Evolutionary conservation across 2,113 vertebrate genomes (phyloP), one percentile per base, ranked within the genome.

Genomic region (Ceyx margarethae): DNA sequence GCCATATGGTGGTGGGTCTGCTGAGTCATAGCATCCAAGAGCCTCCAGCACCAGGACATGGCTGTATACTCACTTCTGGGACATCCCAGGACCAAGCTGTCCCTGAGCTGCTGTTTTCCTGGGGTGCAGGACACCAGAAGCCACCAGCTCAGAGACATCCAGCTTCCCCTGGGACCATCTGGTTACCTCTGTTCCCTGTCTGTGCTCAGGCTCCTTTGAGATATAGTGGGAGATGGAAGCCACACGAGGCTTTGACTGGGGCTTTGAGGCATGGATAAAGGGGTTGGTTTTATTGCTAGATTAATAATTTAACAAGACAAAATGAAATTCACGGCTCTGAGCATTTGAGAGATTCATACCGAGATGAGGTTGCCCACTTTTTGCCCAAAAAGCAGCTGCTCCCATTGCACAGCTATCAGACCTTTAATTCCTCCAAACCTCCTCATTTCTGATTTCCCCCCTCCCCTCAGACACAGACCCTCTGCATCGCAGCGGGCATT

Each of bases 291-390:
- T 89, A 95, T 93, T 93, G 77, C 83, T 66, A 21, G 54, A 87
- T 95, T 65, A 95, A 95, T 94, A 93, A 95, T 94, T 96, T 45
- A 95, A 62, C 50, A 84, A 45, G 77, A 93, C 83, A 93, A 96
- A 96, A 94, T 75, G 40, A 87, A 93, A 95, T 81, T 45, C 53
- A 84, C 1, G 9, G 81, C 69, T 40, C 25, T 42, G 74, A 89
- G 88, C 91, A 84, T 40, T 33, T 35, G 50, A 83, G 91, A 33
- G 65, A 68, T 33, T 25, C n/a, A 3, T 45, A 3, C 45, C 5
- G 67, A 79, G 67, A 54, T 37, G 85, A 51, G 12, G 43, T 50
- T 75, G 45, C 60, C 73, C 29, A 13, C 61, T 64, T 73, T 43
- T 35, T 3, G 1, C 37, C 45, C 22, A 2, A 37, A 3, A 9